Evolutionary conservation across 2,113 vertebrate species (phyloP), one percentile per base, ranked within the genome.

Genomic region (Hyla sarda): DNA sequence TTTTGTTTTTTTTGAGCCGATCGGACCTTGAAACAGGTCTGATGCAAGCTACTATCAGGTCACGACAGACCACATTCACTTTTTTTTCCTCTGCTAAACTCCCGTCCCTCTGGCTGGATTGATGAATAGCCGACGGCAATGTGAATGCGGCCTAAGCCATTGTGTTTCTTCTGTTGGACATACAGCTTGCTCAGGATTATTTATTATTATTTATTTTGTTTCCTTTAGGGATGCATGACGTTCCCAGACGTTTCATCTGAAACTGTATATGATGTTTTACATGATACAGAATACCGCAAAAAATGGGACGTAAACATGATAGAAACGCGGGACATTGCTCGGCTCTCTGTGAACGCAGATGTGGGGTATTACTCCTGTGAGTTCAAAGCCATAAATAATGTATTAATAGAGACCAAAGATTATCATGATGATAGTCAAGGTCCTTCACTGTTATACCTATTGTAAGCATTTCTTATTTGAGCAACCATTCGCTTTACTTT

Each of bases 311-410:
- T 88, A 11, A 87, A 87, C 0, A 90, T 95, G 93, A 23, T 91
- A 7, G 91, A 95, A 37, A 93, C 90, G 1, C 92, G 34, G 17
- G 95, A 95, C 90, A 93, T 96, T 0, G 92, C 93, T 74, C 89
- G 85, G 2, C 85, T 96, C 10, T 90, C 92, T 4, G 85, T 82
- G 9, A 93, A 92, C 0, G 88, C 94, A 7, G 94, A 94, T 41
- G 88, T 95, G 73, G 95, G 95, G 41, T 96, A 94, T 88, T 95
- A 92, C 23, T 92, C 94, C 52, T 94, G 95, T 96, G 45, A 60
- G 81, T 89, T 77, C 3, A 1, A 73, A 25, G 32, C 32, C 41
- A 16, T 32, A 65, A 32, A 14, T 30, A 11, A 65, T 30, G 25
- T 1, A 6, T 5, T 11, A 5, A 11, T 10, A 11, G 11, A 56